Base-by-base conservation (phyloP, 1,140 invertebrate species). In the Probaryconus sp. region DNA sequence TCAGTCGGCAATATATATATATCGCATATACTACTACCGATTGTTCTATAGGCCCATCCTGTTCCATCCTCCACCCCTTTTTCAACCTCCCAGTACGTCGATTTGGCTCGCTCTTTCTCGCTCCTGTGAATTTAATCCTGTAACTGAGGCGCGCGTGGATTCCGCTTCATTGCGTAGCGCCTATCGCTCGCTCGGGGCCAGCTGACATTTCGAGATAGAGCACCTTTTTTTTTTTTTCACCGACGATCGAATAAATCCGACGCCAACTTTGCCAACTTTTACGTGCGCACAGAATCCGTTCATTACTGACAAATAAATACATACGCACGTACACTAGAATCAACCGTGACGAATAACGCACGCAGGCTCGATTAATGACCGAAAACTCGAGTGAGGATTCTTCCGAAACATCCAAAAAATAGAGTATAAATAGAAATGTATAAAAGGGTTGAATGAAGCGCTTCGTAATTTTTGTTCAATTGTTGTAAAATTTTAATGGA, bases 1-100 rank as follows among this genome's bases (percentile, higher is more conserved):
- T 85, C 84, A 85, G 78, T 45, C 69, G 53, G 50, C 38, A 50
- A 76, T 64, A 58, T 28, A n/a, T n/a, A n/a, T n/a, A n/a, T n/a
- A n/a, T n/a, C n/a, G n/a, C n/a, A n/a, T n/a, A n/a, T n/a, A n/a
- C n/a, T n/a, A n/a, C n/a, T n/a, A 51, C 6, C 43, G 65, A 58
- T 56, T 61, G 61, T 53, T 51, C 47, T 35, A 20, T 74, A 73
- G 76, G 9, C 14, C 16, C 67, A 55, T 53, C n/a, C n/a, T n/a
- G n/a, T n/a, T n/a, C n/a, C n/a, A n/a, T n/a, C n/a, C n/a, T n/a
- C n/a, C n/a, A n/a, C n/a, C n/a, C n/a, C n/a, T n/a, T n/a, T n/a
- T n/a, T n/a, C n/a, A n/a, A n/a, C n/a, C 30, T 53, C 51, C 43
- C 50, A 20, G 0, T 40, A n/a, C n/a, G n/a, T 42, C 53, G 43